Percentiles rank a stretch among this genome's conserved stretches.
phyloP scores from a whole-genome alignment of 2,113 vertebrate species.

The Symphodus melops region DNA sequence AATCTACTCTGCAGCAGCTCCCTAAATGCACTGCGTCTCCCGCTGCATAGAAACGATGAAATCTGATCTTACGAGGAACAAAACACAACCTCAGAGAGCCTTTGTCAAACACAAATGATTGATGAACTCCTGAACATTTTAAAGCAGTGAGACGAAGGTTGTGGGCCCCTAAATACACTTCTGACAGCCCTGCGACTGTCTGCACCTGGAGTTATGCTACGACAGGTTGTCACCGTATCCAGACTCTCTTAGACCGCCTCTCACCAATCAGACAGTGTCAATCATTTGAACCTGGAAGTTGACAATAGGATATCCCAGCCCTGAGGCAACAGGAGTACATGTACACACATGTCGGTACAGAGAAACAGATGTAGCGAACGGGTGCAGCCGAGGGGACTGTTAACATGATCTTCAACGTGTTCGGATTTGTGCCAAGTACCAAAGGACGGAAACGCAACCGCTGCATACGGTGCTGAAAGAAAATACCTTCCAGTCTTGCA shows the following conservation, averaged over 20 bases:
- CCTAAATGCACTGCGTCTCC: constrained; percentile 3
- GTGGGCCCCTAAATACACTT: constrained; percentile 20
- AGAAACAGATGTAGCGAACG: constrained; percentile 12
- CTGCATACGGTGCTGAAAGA: not conserved
- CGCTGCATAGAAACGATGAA: not conserved
- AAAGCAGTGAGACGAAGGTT: constrained; percentile 4
- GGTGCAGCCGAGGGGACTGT: constrained; percentile 18
- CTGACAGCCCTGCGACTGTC: not conserved
- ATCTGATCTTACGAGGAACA: constrained; percentile 11
- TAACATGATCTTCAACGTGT: constrained; percentile 32
- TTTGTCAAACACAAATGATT: constrained; percentile 38
- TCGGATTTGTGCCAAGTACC: constrained; percentile 10
- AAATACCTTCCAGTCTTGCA: not conserved
- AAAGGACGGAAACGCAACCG: not conserved
- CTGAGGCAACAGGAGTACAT: constrained; percentile 49
- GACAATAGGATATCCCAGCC: constrained; percentile 28
- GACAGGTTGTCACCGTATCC: constrained; percentile 47
- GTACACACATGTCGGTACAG: constrained; percentile 38
- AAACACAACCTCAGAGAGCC: not conserved
- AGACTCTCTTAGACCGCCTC: constrained; percentile 34
- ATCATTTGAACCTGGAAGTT: constrained; percentile 61
- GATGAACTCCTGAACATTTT: constrained; percentile 34
- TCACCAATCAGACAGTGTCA: constrained; percentile 41
- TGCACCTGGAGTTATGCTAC: constrained; percentile 18
- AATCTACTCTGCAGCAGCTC: constrained; percentile 4